phyloP scores from a whole-genome alignment of 2,888 invertebrate genomes.

The Cataglyphis albicans region DNA sequence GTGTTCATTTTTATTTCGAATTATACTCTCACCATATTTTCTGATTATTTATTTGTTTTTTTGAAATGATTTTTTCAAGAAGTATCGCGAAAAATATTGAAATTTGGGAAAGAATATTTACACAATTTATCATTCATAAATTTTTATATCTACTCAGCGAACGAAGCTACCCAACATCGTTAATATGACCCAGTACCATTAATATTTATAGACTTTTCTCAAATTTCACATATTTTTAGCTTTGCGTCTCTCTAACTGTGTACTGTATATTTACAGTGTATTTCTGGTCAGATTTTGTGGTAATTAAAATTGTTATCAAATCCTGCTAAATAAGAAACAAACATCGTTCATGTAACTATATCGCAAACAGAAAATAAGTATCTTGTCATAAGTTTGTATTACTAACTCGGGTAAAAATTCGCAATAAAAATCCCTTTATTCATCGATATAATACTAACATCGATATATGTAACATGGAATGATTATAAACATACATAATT shows the following conservation, averaged over 20 bases:
- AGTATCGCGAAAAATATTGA: slow-evolving; percentile 3
- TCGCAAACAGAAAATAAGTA: neutral
- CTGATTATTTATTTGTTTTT: slow-evolving; percentile 18
- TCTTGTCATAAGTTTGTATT: neutral
- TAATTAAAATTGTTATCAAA: slow-evolving; percentile 32
- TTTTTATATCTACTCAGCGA: slow-evolving; percentile 5
- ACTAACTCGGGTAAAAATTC: slow-evolving; percentile 30
- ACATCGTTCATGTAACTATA: neutral
- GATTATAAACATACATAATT: neutral
- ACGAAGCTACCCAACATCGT: neutral
- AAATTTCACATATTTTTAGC: slow-evolving; percentile 47
- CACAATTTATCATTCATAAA: slow-evolving; percentile 19
- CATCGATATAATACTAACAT: slow-evolving; percentile 1
- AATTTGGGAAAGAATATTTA: slow-evolving; percentile 14
- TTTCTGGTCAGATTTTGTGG: neutral
- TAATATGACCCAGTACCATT: slow-evolving; percentile 16
- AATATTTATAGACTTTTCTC: slow-evolving; percentile 41
- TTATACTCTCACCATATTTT: neutral
- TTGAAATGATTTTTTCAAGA: neutral
- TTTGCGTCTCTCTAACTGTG: slow-evolving; percentile 13
- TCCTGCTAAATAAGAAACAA: neutral
- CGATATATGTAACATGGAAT: neutral
- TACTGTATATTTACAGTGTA: slow-evolving; percentile 28
- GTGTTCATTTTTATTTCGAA: neutral
- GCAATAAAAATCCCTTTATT: slow-evolving; percentile 9